phyloP scores from a whole-genome alignment of 2,888 invertebrate genomes.

The Agrypnus murinus region DNA sequence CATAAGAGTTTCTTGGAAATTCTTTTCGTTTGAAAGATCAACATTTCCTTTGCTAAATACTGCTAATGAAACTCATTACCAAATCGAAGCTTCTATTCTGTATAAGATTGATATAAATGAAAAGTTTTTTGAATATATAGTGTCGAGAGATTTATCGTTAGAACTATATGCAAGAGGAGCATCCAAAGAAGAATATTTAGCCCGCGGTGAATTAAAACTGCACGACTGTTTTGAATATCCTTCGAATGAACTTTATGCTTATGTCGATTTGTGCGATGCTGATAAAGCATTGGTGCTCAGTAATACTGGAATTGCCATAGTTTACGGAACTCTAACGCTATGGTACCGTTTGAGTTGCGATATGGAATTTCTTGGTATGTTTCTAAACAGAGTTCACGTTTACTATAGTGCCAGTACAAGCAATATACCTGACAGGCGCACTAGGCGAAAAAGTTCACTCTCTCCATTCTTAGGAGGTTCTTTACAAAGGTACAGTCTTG shows the following conservation, averaged over 20 bases:
- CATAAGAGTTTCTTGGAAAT: slow-evolving; percentile 46
- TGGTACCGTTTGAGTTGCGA: slow-evolving; percentile 38
- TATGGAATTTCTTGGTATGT: background rate
- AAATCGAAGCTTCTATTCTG: slow-evolving; percentile 38
- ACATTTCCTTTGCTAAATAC: slow-evolving; percentile 28
- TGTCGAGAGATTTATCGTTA: slow-evolving; percentile 30
- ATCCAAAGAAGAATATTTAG: slow-evolving; percentile 42
- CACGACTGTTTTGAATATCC: slow-evolving; percentile 34
- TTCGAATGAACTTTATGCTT: slow-evolving; percentile 25
- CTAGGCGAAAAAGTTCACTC: background rate
- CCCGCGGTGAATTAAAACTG: slow-evolving; percentile 43
- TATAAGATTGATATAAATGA: slow-evolving; percentile 44
- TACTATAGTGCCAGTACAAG: slow-evolving; percentile 18
- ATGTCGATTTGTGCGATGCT: slow-evolving; percentile 36
- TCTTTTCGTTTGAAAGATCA: slow-evolving; percentile 46
- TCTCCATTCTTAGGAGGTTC: background rate
- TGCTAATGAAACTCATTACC: slow-evolving; percentile 3
- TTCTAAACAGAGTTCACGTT: background rate
- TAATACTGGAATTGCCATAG: slow-evolving; percentile 29
- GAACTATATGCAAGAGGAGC: slow-evolving; percentile 39
- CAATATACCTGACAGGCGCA: background rate
- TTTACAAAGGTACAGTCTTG: slow-evolving; percentile 25
- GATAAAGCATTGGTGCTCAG: slow-evolving; percentile 39
- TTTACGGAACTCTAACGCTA: slow-evolving; percentile 33
- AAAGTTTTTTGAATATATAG: slow-evolving; percentile 39